Percentiles rank a stretch among this genome's conserved stretches.
Conservation (phyloP, 2,888 invertebrate genomes). For the Thera obeliscata region DNA sequence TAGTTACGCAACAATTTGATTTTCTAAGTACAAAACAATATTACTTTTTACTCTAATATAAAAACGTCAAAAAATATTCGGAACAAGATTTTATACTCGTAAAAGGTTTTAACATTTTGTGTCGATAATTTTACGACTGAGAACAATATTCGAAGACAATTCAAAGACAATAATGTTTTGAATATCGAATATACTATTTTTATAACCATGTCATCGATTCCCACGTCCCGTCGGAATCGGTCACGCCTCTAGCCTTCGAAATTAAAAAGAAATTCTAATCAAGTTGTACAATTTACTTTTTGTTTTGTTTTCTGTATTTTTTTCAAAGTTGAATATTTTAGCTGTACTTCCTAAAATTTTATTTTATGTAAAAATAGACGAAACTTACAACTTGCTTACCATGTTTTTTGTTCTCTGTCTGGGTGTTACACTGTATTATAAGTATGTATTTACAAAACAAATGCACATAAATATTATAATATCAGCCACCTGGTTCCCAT, state of each 20-base stretch:
- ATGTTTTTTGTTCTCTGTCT: too few species aligned
- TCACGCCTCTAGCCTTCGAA: conserved; percentile 53
- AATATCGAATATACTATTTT: conserved; percentile 30
- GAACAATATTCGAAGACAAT: conserved; percentile 9
- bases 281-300: conserved; percentile 24
- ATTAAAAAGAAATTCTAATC: conserved; percentile 37
- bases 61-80: background rate
- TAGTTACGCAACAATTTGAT: background rate
- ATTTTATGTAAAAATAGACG: too few species aligned
- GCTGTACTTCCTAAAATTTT: background rate
- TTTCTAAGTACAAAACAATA: background rate
- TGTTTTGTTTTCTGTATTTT: conserved; percentile 21
- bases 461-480: too few species aligned
- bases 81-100: background rate
- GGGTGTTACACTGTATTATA: too few species aligned
- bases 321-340: conserved; percentile 21
- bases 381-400: too few species aligned
- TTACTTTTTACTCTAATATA: background rate
- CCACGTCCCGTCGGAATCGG: conserved; percentile 53
- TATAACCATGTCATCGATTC: conserved; percentile 58
- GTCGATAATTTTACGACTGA: conserved; percentile 7
- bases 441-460: too few species aligned
- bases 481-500: too few species aligned
- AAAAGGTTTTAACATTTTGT: background rate
- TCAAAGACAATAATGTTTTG: conserved; percentile 4